Evolutionary conservation across 1,140 invertebrate species (phyloP).

Genomic region (Pantala flavescens): DNA sequence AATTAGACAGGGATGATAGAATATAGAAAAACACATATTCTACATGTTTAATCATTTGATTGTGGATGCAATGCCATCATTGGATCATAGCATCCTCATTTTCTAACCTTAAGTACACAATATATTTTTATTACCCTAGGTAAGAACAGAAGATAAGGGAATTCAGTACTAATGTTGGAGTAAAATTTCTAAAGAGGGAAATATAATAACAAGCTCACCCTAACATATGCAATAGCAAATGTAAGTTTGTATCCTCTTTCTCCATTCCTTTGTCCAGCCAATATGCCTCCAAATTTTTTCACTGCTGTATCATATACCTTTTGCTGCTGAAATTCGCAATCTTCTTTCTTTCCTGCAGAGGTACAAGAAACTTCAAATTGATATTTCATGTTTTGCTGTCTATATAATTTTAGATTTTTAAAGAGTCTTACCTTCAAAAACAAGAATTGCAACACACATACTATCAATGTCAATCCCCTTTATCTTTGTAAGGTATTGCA

Average conservation of each 20-base stretch:
- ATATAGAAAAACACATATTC: too few species aligned
- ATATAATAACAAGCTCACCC: conserved; percentile 8
- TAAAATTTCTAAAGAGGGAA: too few species aligned
- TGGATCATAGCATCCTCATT: too few species aligned
- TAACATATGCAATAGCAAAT: conserved; percentile 12
- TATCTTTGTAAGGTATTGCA: conserved; percentile 77
- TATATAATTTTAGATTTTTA: background rate
- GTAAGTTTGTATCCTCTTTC: conserved; percentile 6
- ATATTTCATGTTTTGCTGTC: background rate
- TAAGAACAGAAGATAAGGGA: too few species aligned
- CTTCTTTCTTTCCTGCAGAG: background rate
- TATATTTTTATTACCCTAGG: too few species aligned
- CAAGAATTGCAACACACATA: conserved; percentile 82
- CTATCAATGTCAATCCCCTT: conserved; percentile 77
- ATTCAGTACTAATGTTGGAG: too few species aligned
- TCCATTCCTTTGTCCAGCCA: background rate
- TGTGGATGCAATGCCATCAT: too few species aligned
- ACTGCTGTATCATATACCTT: background rate
- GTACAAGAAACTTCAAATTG: background rate
- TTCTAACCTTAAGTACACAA: too few species aligned
- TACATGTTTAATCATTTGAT: too few species aligned
- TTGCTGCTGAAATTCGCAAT: background rate
- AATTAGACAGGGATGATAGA: too few species aligned
- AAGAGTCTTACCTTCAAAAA: conserved; percentile 66
- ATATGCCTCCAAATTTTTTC: conserved; percentile 31